Percentiles rank a stretch among this genome's conserved stretches.
Evolutionary conservation across 1,140 invertebrate species (phyloP).

Genomic region (Potamilus streckersoni): DNA sequence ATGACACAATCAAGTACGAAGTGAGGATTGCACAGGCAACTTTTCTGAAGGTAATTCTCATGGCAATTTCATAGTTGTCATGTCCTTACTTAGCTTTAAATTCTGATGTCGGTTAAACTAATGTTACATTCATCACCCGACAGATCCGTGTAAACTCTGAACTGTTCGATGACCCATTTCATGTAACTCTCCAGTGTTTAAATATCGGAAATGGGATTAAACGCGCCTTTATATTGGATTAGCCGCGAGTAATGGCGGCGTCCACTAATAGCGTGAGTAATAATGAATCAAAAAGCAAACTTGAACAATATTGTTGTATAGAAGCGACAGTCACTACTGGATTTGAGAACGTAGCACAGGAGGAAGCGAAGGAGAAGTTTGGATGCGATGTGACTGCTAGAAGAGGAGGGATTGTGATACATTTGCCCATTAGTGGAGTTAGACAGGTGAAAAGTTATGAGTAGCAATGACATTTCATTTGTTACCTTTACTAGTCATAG

Average conservation of each 20-base stretch:
- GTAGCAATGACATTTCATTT: too few species aligned
- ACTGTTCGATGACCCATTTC: not conserved
- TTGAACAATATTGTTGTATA: slow-evolving; percentile 48
- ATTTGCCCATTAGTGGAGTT: slow-evolving; percentile 60
- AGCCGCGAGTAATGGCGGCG: slow-evolving; percentile 45
- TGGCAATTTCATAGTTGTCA: slow-evolving; percentile 22
- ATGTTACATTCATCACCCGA: not conserved
- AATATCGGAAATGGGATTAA: too few species aligned
- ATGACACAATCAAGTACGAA: slow-evolving; percentile 61
- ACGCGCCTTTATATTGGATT: slow-evolving; percentile 3
- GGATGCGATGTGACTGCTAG: slow-evolving; percentile 53
- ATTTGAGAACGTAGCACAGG: slow-evolving; percentile 71
- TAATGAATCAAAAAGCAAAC: slow-evolving; percentile 2
- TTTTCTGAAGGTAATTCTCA: slow-evolving; percentile 54
- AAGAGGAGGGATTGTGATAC: slow-evolving; percentile 71
- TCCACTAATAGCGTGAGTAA: slow-evolving; percentile 39
- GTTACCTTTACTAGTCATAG: too few species aligned
- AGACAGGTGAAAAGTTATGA: slow-evolving; percentile 57
- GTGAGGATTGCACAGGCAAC: slow-evolving; percentile 53
- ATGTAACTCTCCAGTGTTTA: too few species aligned
- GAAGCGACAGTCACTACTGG: slow-evolving; percentile 71
- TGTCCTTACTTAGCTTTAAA: not conserved
- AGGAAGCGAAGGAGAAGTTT: slow-evolving; percentile 72
- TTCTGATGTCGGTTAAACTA: slow-evolving; percentile 1
- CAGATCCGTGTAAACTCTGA: not conserved